These are phyloP conservation scores for Arenaria interpres DNA, from an alignment of 2,113 vertebrate species.

Conservation along the genomic window DNA sequence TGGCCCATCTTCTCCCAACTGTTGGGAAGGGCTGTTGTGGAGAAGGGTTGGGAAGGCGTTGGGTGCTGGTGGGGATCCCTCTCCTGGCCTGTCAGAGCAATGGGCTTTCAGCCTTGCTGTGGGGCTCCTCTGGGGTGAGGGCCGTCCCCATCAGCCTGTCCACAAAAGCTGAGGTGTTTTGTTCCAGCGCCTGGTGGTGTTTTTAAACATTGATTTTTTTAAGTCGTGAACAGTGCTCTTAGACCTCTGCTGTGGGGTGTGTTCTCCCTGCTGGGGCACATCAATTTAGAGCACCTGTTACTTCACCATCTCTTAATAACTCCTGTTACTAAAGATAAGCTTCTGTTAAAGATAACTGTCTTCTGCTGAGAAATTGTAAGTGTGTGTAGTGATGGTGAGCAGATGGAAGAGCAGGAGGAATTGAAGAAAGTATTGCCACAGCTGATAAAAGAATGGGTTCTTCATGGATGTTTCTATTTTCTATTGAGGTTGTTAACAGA, in stretches of 20 bases:
- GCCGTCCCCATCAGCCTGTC: not conserved
- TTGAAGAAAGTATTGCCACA: not conserved
- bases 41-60: fast-evolving
- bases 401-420: not conserved
- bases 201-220: not conserved
- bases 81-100: not conserved
- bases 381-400: not conserved
- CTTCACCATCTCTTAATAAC: not conserved
- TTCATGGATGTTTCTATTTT: not conserved
- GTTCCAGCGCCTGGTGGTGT: not conserved
- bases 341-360: not conserved
- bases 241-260: not conserved
- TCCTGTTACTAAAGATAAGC: not conserved
- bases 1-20: not conserved
- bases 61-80: not conserved
- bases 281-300: not conserved
- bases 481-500: not conserved
- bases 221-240: not conserved
- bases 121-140: not conserved
- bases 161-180: not conserved
- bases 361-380: not conserved
- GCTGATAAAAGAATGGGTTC: not conserved
- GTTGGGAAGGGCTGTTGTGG: not conserved
- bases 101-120: not conserved
- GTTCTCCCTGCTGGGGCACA: not conserved